A percentile compares a stretch with the other conserved stretches of the same genome.
These are phyloP conservation scores for Venustoraphidia nigricollis DNA, from an alignment of 2,888 invertebrate species.

Conservation along the genomic window DNA sequence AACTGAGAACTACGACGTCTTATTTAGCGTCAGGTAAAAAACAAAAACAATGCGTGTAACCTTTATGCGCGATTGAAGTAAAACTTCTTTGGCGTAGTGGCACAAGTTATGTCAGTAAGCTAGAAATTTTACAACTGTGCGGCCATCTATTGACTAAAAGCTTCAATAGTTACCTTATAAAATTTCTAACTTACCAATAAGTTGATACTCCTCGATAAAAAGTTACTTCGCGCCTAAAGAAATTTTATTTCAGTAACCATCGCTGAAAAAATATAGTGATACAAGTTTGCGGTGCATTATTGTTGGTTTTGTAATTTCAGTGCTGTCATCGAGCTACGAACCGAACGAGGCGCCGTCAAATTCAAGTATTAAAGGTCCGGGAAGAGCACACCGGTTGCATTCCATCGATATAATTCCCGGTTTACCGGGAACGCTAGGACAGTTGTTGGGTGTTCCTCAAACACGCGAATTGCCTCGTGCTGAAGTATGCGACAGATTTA, in stretches of 20 bases:
- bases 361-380: background rate
- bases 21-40: constrained; percentile 4
- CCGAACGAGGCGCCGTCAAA: background rate
- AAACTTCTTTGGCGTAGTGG: too few relatives aligned
- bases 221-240: too few relatives aligned
- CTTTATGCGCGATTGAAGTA: too few relatives aligned
- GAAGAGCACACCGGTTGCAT: constrained; percentile 3
- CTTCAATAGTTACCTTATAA: too few relatives aligned
- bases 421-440: background rate
- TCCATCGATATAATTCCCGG: background rate
- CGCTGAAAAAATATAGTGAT: too few relatives aligned
- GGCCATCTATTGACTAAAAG: too few relatives aligned
- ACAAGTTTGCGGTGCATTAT: background rate
- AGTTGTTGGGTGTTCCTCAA: background rate
- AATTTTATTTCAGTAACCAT: too few relatives aligned
- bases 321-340: constrained; percentile 6
- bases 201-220: too few relatives aligned
- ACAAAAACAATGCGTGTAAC: too few relatives aligned
- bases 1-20: constrained; percentile 17
- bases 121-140: too few relatives aligned
- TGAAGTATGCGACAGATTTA: constrained; percentile 38
- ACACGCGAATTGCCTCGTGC: constrained; percentile 18
- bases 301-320: constrained; percentile 5
- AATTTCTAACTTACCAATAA: too few relatives aligned
- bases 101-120: too few relatives aligned